A percentile compares a stretch with the other conserved stretches of the same genome.
Evolutionary conservation across 2,888 invertebrate species (phyloP).

Genomic region (Serrognathus titanus): DNA sequence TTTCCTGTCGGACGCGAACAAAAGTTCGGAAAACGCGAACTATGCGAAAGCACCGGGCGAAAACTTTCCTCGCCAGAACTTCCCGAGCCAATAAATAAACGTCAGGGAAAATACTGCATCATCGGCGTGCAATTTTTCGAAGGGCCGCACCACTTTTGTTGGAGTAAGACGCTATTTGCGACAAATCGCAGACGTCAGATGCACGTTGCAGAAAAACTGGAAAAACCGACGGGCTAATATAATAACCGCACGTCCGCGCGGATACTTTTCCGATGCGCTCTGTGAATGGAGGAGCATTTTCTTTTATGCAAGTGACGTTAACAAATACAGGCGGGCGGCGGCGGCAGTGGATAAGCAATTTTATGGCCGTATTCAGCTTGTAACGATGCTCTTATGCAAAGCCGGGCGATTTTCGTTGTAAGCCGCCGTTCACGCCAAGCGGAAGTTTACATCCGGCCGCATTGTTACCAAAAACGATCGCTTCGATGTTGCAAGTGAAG

Average conservation of each 20-base stretch:
- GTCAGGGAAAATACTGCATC: not conserved
- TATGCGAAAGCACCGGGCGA: too few species aligned
- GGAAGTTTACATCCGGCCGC: too few species aligned
- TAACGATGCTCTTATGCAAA: too few species aligned
- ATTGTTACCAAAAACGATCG: too few species aligned
- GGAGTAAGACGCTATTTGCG: conserved; percentile 19
- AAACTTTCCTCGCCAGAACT: not conserved
- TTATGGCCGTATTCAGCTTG: not conserved
- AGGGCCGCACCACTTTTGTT: conserved; percentile 27
- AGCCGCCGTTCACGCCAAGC: too few species aligned
- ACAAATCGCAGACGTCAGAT: conserved; percentile 26
- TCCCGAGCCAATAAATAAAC: not conserved
- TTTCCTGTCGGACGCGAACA: too few species aligned
- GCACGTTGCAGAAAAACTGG: conserved; percentile 14
- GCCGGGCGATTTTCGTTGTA: too few species aligned
- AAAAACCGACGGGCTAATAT: too few species aligned
- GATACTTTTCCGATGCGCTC: not conserved
- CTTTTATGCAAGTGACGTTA: not conserved
- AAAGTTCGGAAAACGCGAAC: too few species aligned
- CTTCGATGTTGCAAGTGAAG: too few species aligned
- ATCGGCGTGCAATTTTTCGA: conserved; percentile 26
- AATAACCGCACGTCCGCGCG: too few species aligned
- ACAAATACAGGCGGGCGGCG: not conserved
- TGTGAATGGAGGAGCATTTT: not conserved
- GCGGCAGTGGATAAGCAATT: not conserved